Percentiles rank a stretch among this genome's conserved stretches.
Conservation (phyloP, 92 coral and sea anemone species). For the Blastomussa wellsi region DNA sequence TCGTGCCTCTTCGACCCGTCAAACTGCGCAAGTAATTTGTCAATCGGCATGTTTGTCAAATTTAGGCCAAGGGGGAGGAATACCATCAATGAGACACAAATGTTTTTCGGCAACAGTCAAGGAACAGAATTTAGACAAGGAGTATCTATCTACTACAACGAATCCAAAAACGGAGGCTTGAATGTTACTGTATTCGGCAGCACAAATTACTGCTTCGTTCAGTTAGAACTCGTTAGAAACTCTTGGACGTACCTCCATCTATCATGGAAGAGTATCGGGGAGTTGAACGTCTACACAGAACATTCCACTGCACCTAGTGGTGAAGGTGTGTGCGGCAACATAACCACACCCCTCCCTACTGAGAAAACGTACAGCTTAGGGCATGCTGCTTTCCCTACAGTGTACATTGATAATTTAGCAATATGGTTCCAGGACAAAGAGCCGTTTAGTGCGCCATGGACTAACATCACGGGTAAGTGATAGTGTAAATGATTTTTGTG, state of each 20-base stretch:
- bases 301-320: neutral
- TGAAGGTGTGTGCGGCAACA: neutral
- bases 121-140: slow-evolving; percentile 26
- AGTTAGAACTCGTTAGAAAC: neutral
- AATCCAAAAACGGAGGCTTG: neutral
- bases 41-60: slow-evolving; percentile 60
- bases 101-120: slow-evolving; percentile 54
- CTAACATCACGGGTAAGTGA: slow-evolving; percentile 42
- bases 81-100: neutral
- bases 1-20: slow-evolving; percentile 65
- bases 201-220: slow-evolving; percentile 19
- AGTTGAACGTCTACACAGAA: neutral
- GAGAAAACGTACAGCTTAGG: slow-evolving; percentile 36
- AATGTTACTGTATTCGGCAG: slow-evolving; percentile 30
- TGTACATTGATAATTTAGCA: slow-evolving; percentile 56
- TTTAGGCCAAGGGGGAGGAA: neutral
- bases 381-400: slow-evolving; percentile 17
- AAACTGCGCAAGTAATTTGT: slow-evolving; percentile 44
- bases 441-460: slow-evolving; percentile 10
- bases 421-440: slow-evolving; percentile 46
- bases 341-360: slow-evolving; percentile 15
- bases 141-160: slow-evolving; percentile 28
- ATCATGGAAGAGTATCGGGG: slow-evolving; percentile 5
- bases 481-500: neutral
- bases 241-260: slow-evolving; percentile 25